Evolutionary conservation across 2,888 invertebrate species (phyloP), one percentile per base, ranked within the genome.

Genomic region (Drosophila borealis): DNA sequence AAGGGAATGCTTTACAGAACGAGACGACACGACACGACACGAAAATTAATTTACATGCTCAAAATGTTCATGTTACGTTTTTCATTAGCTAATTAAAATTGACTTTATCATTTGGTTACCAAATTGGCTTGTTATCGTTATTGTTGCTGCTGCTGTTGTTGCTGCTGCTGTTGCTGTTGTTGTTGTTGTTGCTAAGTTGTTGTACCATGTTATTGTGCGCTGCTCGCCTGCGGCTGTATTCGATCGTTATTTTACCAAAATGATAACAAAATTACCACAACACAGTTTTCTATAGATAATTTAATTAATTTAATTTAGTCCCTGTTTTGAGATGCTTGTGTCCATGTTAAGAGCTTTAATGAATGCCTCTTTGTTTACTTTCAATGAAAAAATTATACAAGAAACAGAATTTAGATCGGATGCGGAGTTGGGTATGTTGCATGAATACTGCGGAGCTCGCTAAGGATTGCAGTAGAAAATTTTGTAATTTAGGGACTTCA

Each of bases 61-160:
- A 45, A 61, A 64, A 60, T 80, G 57, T 69, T 59, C 69, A 63
- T 53, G 60, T 46, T 41, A 41, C 65, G 72, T 54, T 79, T 75
- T 80, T 66, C 82, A 82, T 82, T 82, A 82, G 82, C 82, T 82
- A 82, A 82, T 87, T 87, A 84, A 82, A 82, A 68, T 87, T 70
- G 65, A 73, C 78, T 81, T 64, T 70, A 74, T 81, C 78, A 85
- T 64, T 83, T 78, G 78, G 50, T 78, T 62, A 78, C 74, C 45
- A 51, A 69, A 75, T 74, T 73, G 67, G 62, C 78, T 63, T 78
- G 74, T 74, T 76, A 78, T 65, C 64, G 56, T 65, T 48, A 54
- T 57, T 51, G 44, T 41, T 51, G 55, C 37, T 61, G 29, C 37
- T 49, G 14, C n/a, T 25, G 14, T 25, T 57, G 36, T 29, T 74